Conservation (phyloP, 92 coral and sea anemone genomes). For the Zoanthus sansibaricus region DNA sequence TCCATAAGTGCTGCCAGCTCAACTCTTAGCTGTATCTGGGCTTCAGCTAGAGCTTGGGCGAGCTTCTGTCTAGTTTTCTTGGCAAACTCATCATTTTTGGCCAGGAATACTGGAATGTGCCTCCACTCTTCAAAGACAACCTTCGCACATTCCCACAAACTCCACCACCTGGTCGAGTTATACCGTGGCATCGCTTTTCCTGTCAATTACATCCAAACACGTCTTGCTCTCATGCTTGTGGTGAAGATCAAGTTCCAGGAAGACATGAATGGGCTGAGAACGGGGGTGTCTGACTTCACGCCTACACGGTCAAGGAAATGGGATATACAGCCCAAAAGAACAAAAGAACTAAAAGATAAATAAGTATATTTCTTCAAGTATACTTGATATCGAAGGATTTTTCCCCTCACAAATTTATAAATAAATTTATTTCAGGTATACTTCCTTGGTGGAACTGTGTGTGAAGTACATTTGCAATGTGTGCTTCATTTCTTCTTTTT, state of each 20-base stretch:
- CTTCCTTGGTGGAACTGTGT: slow-evolving; percentile 9
- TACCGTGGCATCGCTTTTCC: slow-evolving; percentile 29
- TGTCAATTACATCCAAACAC: no score
- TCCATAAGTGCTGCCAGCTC: slow-evolving; percentile 50
- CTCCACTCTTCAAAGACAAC: slow-evolving; percentile 23
- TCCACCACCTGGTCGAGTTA: slow-evolving; percentile 32
- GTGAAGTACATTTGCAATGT: slow-evolving; percentile 11
- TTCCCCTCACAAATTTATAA: neutral
- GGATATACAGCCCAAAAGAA: slow-evolving; percentile 20
- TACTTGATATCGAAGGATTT: neutral
- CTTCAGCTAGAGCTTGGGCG: slow-evolving; percentile 10
- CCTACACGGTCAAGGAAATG: slow-evolving; percentile 46
- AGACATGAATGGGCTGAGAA: slow-evolving; percentile 37
- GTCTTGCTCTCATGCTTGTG: no score
- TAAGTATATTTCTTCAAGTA: slow-evolving; percentile 2
- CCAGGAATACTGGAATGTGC: neutral
- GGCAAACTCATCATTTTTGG: neutral
- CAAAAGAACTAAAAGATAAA: neutral
- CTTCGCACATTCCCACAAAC: slow-evolving; percentile 27
- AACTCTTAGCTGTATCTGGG: neutral
- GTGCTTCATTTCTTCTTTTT: slow-evolving; percentile 16
- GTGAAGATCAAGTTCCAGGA: neutral
- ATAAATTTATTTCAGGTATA: slow-evolving; percentile 2
- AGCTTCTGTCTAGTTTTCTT: no score
- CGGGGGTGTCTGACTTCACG: slow-evolving; percentile 39